Conservation (phyloP, 2,888 invertebrate genomes). For the Caenorhabditis virilis region DNA sequence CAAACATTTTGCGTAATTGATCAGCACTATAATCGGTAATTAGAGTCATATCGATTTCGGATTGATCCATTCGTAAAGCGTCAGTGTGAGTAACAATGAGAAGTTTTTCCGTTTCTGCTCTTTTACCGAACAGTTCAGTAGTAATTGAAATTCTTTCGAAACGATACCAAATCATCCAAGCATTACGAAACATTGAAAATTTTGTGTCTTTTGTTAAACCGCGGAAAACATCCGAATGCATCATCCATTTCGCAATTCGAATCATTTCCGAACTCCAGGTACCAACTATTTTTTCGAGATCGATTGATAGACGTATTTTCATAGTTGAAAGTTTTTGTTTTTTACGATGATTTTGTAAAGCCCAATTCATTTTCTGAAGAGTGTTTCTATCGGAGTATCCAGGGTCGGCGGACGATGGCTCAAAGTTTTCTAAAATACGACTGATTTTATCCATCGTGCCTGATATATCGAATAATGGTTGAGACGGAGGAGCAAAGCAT, state of each 20-base stretch:
- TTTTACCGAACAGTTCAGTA: slow-evolving; percentile 29
- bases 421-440: slow-evolving; percentile 19
- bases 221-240: slow-evolving; percentile 41
- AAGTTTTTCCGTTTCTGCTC: slow-evolving; percentile 12
- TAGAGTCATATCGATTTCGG: slow-evolving; percentile 35
- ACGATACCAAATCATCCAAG: slow-evolving; percentile 35
- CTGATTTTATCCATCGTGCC: slow-evolving; percentile 18
- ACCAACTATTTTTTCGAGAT: slow-evolving; percentile 13
- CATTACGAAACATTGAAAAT: slow-evolving; percentile 36
- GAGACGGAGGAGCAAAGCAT: not conserved
- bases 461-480: slow-evolving; percentile 21
- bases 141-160: slow-evolving; percentile 41
- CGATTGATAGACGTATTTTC: not conserved
- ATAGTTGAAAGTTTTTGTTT: slow-evolving; percentile 11
- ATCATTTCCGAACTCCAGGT: slow-evolving; percentile 30
- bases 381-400: slow-evolving; percentile 10
- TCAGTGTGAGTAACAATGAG: not conserved
- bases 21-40: slow-evolving; percentile 30
- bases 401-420: slow-evolving; percentile 17
- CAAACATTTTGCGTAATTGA: slow-evolving; percentile 32
- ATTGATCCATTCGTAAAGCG: slow-evolving; percentile 25
- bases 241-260: slow-evolving; percentile 40
- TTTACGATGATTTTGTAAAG: slow-evolving; percentile 15
- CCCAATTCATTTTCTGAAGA: slow-evolving; percentile 30
- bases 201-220: slow-evolving; percentile 34